Evolutionary conservation across 1,140 invertebrate genomes (phyloP), one percentile per base, ranked within the genome.

Genomic region (Aricia agestis): DNA sequence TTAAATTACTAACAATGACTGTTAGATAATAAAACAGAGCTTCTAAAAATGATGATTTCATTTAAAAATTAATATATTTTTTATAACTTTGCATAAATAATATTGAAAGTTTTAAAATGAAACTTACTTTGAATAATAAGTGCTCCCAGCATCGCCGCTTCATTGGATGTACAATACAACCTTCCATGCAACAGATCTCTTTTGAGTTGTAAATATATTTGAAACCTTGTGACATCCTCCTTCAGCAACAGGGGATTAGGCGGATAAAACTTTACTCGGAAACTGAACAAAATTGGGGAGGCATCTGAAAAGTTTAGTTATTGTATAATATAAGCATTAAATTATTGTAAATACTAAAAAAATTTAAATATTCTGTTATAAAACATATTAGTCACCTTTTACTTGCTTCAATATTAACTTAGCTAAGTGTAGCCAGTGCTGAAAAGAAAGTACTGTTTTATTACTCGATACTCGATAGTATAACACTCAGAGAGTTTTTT

Each of bases 381-480:
- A 66, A 67, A 59, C 65, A 67, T 67, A 67, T 19, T 32, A 70
- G 73, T 92, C 92, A 98, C 97, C 96, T 96, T 98, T 98, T 41
- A 99, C 95, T 94, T 99, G 98, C 90, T 98, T 99, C 74, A 97
- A 93, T 80, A 99, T 97, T 67, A 97, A 95, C 92, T 98, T 98
- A 66, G 96, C 95, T 82, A 98, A 93, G 93, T 99, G 98, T 81
- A 99, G 91, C 98, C 98, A 99, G 92, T 98, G 98, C 98, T 99
- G 95, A 93, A 93, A 78, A 7, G 36, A 9, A 36, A 36, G 9
- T 36, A 36, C 36, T 4, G 6, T 7, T 36, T 36, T 36, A 36
- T 36, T 36, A 36, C 36, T 9, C 25, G 3, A 25, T 25, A 36
- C 36, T 36, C 6, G 6, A 36, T 36, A 32, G 45, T 19, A 69